Evolutionary conservation across 2,888 invertebrate genomes (phyloP).

Genomic region (Caenorhabditis wallacei): DNA sequence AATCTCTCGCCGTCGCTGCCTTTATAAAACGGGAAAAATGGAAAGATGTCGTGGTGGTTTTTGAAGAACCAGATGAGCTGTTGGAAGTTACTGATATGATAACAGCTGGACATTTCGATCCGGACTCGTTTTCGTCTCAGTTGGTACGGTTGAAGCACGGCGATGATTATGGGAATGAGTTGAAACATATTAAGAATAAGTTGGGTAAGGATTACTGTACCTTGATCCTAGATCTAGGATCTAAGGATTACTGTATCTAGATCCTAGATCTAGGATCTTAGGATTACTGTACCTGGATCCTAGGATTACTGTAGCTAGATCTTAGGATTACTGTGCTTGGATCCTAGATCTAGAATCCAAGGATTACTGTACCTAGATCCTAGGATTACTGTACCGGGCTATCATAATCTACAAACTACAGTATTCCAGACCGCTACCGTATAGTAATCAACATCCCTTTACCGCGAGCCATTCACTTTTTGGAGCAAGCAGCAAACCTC

Average conservation of each 20-base stretch:
- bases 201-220: no score
- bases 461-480: slow-evolving; percentile 39
- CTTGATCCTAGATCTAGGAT: no score
- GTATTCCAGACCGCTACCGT: slow-evolving; percentile 44
- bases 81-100: slow-evolving; percentile 63
- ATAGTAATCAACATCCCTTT: slow-evolving; percentile 60
- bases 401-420: no score
- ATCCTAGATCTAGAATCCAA: no score
- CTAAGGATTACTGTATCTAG: no score
- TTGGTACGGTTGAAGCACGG: slow-evolving; percentile 58
- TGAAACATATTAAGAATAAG: slow-evolving; percentile 66
- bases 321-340: no score
- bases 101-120: slow-evolving; percentile 65
- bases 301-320: no score
- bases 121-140: slow-evolving; percentile 57
- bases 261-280: no score
- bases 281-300: no score
- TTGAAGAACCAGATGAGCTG: slow-evolving; percentile 58
- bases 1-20: slow-evolving; percentile 60
- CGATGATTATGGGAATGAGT: slow-evolving; percentile 61
- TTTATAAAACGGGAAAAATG: slow-evolving; percentile 65
- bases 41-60: slow-evolving; percentile 66
- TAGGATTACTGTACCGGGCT: no score
- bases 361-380: no score
- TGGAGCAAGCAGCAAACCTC: slow-evolving; percentile 66